Conservation (phyloP, 2,888 invertebrate species). For the Eilema depressum region DNA sequence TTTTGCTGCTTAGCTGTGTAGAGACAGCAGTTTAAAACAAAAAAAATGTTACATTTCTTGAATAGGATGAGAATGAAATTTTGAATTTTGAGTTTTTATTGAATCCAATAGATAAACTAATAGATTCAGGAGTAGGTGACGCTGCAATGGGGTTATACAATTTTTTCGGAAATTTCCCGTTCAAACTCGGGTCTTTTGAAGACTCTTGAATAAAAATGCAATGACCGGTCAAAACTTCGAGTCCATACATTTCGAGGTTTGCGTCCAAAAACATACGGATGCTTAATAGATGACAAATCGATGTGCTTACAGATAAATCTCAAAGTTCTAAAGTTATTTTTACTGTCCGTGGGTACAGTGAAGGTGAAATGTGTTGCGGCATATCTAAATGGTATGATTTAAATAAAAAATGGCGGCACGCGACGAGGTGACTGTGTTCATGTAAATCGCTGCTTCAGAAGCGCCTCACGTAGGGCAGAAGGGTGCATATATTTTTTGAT, state of each 20-base stretch:
- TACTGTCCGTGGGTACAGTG: conserved; percentile 55
- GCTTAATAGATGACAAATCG: not conserved
- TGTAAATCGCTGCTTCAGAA: conserved; percentile 79
- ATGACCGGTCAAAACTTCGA: not conserved
- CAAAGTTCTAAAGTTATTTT: conserved; percentile 65
- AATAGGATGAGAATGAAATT: too few relatives aligned
- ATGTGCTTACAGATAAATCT: conserved; percentile 40
- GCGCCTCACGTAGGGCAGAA: conserved; percentile 81
- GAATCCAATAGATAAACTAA: not conserved
- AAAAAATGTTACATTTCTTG: too few relatives aligned
- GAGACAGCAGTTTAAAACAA: too few relatives aligned
- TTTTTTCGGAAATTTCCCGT: not conserved
- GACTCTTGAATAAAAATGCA: too few relatives aligned
- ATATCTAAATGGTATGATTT: conserved; percentile 85
- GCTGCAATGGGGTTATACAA: not conserved
- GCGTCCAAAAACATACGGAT: not conserved
- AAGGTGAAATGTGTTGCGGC: conserved; percentile 76
- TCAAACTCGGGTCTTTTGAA: too few relatives aligned
- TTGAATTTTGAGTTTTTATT: not conserved
- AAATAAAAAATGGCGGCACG: conserved; percentile 85
- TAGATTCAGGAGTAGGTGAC: not conserved
- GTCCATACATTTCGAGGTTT: not conserved
- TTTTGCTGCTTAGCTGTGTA: too few relatives aligned
- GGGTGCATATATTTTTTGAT: conserved; percentile 87
- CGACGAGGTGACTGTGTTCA: conserved; percentile 77